Base-by-base conservation (phyloP, 2,113 vertebrate genomes). In the Conger conger region DNA sequence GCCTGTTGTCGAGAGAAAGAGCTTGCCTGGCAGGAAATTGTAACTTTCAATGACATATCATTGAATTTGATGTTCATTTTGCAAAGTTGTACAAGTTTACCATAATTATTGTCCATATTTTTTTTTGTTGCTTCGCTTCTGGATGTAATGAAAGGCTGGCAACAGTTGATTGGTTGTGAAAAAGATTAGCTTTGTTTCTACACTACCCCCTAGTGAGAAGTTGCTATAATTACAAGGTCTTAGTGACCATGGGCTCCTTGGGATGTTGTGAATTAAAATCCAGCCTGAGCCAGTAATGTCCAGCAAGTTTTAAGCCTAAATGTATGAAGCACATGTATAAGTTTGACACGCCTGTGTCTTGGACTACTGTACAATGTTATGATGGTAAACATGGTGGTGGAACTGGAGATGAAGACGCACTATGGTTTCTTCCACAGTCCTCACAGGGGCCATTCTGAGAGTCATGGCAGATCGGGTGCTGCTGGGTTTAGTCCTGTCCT, bases 61-160 rank as follows among this genome's bases (percentile, higher is more conserved):
- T 20, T 80, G 27, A 38, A 84, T 30, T 80, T 84, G 42, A 38
- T 85, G 42, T 36, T 36, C 35, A 37, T 68, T 38, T 42, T 76
- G 60, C 60, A 80, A 42, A n/a, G 36, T 27, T 45, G 23, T 79
- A 79, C 38, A 35, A 77, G 35, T 80, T 27, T 80, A 80, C 23
- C 30, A 45, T 80, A 38, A 40, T 80, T 80, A 80, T 42, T 80
- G 79, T 5, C 27, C 35, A 35, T 80, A 35, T 80, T 11, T 42
- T 68, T n/a, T 68, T 27, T 23, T 23, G 0, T 60, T n/a, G 15
- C 18, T 57, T 57, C 18, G 9, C 6, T 63, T 63, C 23, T 63
- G 57, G 57, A 63, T 63, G 57, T 63, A 63, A 63, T 63, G n/a
- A 73, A n/a, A 73, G 68, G 6, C 68, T 73, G 68, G 68, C 68